Evolutionary conservation across 2,113 vertebrate species (phyloP).

Genomic region (Cyphomyrus discorhynchus): DNA sequence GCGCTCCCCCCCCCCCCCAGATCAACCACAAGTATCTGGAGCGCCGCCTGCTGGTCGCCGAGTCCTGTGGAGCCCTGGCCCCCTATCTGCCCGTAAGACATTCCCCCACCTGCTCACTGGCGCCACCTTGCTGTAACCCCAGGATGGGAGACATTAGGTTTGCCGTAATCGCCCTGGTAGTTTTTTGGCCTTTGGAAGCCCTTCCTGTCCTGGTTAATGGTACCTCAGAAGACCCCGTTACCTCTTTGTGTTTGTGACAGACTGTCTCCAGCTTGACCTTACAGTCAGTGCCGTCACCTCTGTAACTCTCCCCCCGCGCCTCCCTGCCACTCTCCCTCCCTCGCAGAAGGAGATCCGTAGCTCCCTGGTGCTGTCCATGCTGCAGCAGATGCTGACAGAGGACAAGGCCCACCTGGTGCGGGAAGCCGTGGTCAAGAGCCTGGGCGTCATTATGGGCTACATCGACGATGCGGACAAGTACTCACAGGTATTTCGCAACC

Average conservation of each 20-base stretch:
- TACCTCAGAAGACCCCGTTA: neutral
- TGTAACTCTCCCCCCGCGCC: neutral
- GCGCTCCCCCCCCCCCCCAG: constrained; percentile 49
- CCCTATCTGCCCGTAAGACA: constrained; percentile 92
- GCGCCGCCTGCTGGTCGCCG: constrained; percentile 88
- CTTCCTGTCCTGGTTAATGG: neutral
- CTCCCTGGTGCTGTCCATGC: constrained; percentile 93
- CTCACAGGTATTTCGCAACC: constrained; percentile 67
- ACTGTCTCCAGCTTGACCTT: neutral
- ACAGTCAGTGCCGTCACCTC: neutral
- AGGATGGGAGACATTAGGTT: neutral
- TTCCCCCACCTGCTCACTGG: neutral
- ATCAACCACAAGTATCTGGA: constrained; percentile 99
- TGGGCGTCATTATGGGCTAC: constrained; percentile 94
- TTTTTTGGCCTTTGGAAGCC: neutral
- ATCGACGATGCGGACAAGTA: constrained; percentile 97
- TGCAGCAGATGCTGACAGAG: constrained; percentile 96
- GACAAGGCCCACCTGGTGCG: constrained; percentile 97
- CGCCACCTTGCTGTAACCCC: neutral
- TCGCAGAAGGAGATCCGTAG: constrained; percentile 95
- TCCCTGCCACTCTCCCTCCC: neutral
- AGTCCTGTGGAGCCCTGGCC: constrained; percentile 92
- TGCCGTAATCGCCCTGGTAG: neutral
- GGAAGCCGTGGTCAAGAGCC: constrained; percentile 97
- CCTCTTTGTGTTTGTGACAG: neutral